A percentile compares a stretch with the other conserved stretches of the same genome.
These are phyloP conservation scores for Tragelaphus scriptus DNA, from an alignment of 2,113 vertebrate species.

Conservation along the genomic window DNA sequence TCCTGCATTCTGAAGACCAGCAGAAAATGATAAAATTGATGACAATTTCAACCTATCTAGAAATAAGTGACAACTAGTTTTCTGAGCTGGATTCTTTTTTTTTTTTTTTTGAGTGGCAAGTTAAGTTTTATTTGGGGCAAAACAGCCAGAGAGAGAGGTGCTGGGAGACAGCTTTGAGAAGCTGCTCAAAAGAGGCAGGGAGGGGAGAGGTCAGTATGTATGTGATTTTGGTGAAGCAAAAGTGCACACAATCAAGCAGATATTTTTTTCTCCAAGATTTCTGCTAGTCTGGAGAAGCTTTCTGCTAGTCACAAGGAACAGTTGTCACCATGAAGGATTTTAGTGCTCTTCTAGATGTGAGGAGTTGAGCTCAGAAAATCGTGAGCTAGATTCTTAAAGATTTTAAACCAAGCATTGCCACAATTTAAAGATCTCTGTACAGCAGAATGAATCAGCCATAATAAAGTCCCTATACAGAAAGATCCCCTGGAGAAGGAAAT, in stretches of 20 bases:
- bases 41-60: neutral
- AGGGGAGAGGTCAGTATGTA: neutral
- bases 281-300: neutral
- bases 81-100: neutral
- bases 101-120: neutral
- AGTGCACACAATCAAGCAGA: neutral
- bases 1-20: neutral
- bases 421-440: neutral
- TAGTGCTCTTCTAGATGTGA: neutral
- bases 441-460: neutral
- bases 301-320: neutral
- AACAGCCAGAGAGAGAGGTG: neutral
- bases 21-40: neutral
- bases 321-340: neutral
- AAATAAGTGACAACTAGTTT: neutral
- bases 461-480: neutral
- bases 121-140: neutral
- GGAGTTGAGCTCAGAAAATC: neutral
- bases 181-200: neutral
- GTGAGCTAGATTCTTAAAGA: neutral
- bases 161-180: neutral
- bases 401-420: neutral
- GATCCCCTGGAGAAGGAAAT: neutral
- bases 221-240: neutral
- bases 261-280: neutral